Conservation (phyloP, 1,140 invertebrate species). For the Aphidius gifuensis region DNA sequence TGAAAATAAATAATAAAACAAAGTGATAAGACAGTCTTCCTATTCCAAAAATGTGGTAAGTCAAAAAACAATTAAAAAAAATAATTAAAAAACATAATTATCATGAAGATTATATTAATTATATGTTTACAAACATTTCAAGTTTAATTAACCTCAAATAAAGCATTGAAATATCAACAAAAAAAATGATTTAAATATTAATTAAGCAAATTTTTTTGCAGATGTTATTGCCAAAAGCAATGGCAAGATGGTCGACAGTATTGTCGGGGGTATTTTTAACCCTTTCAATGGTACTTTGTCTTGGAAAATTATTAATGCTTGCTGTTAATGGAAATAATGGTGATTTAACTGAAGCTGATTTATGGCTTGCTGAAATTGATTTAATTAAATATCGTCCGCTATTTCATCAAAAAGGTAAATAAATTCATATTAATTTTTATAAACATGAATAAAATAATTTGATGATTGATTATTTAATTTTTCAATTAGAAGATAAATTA, state of each 20-base stretch:
- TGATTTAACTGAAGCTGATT: constrained; percentile 62
- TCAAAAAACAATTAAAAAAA: too few species aligned
- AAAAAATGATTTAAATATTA: not conserved
- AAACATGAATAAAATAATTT: not conserved
- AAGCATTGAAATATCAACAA: not conserved
- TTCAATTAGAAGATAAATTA: too few species aligned
- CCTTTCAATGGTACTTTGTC: constrained; percentile 50
- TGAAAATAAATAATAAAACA: not conserved
- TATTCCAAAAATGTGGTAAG: constrained; percentile 11
- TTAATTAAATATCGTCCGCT: constrained; percentile 65
- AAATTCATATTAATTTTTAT: not conserved
- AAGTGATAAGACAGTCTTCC: constrained; percentile 2
- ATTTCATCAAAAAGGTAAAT: constrained; percentile 69
- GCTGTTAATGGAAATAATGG: constrained; percentile 51
- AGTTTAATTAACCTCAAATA: not conserved
- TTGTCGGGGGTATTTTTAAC: constrained; percentile 52
- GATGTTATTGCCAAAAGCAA: constrained; percentile 32
- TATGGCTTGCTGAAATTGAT: constrained; percentile 70
- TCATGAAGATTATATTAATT: not conserved
- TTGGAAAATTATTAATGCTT: constrained; percentile 51
- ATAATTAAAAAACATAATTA: not conserved
- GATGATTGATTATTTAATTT: not conserved
- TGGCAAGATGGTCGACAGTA: constrained; percentile 54
- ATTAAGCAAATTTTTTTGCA: not conserved
- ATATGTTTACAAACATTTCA: constrained; percentile 12